Base-by-base conservation (phyloP, 2,888 invertebrate genomes). In the Lapara coniferarum region DNA sequence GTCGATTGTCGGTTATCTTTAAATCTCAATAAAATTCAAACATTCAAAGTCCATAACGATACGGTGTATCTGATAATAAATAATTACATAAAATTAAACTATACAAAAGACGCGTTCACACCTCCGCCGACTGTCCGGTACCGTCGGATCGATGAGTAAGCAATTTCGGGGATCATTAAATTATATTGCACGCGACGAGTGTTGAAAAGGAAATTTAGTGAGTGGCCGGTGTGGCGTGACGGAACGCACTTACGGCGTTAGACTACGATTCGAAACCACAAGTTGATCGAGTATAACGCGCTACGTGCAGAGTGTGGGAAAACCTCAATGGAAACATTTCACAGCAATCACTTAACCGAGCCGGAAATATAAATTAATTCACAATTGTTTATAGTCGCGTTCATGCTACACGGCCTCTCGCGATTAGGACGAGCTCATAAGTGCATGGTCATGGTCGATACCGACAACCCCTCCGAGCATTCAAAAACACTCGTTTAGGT, bases 401-500 rank as follows among this genome's bases (percentile, higher is more conserved):
- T 72, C 55, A 68, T 69, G 70, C 70, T 75, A 74, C 74, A 59
- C 66, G 71, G 73, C 37, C 30, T 58, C 44, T 44, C 16, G 74
- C 70, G 72, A 73, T 72, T 74, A 73, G 75, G 77, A 77, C 75
- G 73, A 74, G 74, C 55, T 55, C 76, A 73, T 69, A 78, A 79
- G 77, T 82, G 82, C 80, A 78, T 72, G 74, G 78, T 79, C 79
- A 77, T 77, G 77, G 75, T 80, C 77, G 76, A 77, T 73, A 80
- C 77, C 74, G 81, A 75, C 63, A 63, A 63, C 78, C 78, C 78
- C 78, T 77, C 82, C 80, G 77, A 78, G 76, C 77, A 83, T 85
- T 80, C 79, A 80, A 80, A 81, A 85, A 80, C 79, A 82, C 81
- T 80, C 83, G 84, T 84, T 80, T 86, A 82, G 85, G 82, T 83